Conservation (phyloP, 1,140 invertebrate species). For the Harlomillsia oculata region DNA sequence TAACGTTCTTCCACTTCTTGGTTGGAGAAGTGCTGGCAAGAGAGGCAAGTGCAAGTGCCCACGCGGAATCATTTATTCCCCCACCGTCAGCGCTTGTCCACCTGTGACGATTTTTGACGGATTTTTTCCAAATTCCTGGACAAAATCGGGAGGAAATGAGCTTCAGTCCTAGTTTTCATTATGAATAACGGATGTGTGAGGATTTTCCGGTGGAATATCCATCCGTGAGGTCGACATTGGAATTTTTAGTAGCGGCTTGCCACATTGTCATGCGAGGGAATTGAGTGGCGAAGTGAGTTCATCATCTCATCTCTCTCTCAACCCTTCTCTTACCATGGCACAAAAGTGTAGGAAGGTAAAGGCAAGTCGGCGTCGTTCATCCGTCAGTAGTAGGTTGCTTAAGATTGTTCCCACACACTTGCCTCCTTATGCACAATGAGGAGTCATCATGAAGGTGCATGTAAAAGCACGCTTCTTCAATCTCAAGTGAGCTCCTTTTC, state of each 20-base stretch:
- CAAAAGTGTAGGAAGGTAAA: background rate
- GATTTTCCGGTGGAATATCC: background rate
- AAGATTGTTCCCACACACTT: constrained; percentile 9
- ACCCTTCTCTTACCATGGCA: too few species aligned
- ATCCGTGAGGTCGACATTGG: constrained; percentile 6
- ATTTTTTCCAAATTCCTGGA: background rate
- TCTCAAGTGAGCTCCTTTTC: too few species aligned
- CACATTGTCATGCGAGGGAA: constrained; percentile 5
- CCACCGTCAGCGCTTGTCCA: constrained; percentile 5
- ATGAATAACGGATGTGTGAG: constrained; percentile 10
- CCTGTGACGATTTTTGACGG: constrained; percentile 21
- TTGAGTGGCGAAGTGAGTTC: background rate
- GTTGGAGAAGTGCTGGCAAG: background rate
- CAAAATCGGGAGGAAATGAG: background rate
- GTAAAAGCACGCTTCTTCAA: too few species aligned
- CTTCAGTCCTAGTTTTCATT: constrained; percentile 16
- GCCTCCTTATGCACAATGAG: too few species aligned
- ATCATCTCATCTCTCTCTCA: constrained; percentile 11
- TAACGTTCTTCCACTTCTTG: constrained; percentile 16
- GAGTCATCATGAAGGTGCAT: too few species aligned
- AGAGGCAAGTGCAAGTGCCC: constrained; percentile 18
- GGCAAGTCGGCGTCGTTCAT: constrained; percentile 7
- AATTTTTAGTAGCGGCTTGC: constrained; percentile 27
- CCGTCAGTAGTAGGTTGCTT: background rate
- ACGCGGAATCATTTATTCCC: constrained; percentile 31